Conservation (phyloP, 2,797 vertebrate genomes). For the Eulemur albifrons region DNA sequence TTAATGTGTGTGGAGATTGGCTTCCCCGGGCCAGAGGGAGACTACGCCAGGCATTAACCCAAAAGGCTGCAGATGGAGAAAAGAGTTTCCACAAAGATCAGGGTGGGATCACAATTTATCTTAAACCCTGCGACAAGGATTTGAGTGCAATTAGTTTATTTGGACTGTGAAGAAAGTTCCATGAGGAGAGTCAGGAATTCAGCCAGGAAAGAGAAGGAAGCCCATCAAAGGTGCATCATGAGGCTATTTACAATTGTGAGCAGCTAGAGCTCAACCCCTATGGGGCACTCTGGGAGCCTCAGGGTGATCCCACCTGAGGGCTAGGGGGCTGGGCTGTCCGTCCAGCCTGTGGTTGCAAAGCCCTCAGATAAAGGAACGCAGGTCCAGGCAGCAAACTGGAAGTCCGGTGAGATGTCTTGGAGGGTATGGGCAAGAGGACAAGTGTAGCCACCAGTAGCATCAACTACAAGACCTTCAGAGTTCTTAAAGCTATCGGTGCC, state of each 20-base stretch:
- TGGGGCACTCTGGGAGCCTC: background rate
- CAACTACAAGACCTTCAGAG: background rate
- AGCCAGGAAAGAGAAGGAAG: background rate
- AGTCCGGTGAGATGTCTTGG: background rate
- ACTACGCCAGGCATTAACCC: background rate
- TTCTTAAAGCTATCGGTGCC: background rate
- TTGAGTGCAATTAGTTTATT: background rate
- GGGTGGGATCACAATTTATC: background rate
- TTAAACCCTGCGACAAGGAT: background rate
- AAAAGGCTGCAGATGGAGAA: background rate
- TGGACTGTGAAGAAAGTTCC: background rate
- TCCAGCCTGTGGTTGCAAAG: background rate
- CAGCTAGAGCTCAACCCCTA: background rate
- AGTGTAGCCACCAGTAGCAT: background rate
- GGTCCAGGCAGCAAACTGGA: background rate
- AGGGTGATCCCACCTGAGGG: background rate
- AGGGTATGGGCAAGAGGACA: background rate
- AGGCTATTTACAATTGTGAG: background rate
- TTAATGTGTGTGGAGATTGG: background rate
- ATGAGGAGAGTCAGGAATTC: background rate
- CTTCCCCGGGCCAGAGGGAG: background rate
- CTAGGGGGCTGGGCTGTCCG: background rate
- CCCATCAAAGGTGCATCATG: background rate
- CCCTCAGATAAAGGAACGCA: background rate
- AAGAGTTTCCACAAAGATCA: background rate